These are phyloP conservation scores for Rhynchotus rufescens DNA, from an alignment of 2,797 vertebrate species.

Conservation along the genomic window DNA sequence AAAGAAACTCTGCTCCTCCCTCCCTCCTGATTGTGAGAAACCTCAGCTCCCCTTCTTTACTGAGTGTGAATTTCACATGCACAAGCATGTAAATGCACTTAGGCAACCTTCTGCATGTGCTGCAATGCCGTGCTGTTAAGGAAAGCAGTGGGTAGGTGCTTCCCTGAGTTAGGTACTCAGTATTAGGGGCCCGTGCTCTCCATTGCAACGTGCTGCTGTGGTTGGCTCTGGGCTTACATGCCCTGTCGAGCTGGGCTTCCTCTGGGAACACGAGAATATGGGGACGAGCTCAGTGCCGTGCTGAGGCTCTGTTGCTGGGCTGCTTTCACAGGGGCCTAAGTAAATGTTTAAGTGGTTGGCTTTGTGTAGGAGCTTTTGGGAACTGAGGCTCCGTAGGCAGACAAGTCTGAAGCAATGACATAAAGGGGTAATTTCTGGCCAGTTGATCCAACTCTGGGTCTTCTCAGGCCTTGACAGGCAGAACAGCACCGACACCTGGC, in stretches of 20 bases:
- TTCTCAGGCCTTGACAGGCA: neutral
- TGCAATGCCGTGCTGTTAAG: neutral
- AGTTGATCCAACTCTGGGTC: neutral
- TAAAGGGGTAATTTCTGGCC: neutral
- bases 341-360: neutral
- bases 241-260: neutral
- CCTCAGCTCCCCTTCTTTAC: neutral
- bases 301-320: neutral
- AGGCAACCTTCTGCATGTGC: neutral
- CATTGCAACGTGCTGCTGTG: fast-evolving
- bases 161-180: neutral
- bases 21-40: neutral
- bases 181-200: neutral
- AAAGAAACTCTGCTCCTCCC: neutral
- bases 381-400: neutral
- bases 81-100: neutral
- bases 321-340: neutral
- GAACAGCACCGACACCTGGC: neutral
- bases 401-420: neutral
- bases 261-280: neutral
- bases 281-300: neutral
- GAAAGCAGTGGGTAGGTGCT: neutral
- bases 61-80: neutral
- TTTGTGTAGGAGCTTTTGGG: neutral
- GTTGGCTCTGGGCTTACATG: neutral